Evolutionary conservation across 37 sponge, comb jelly and placozoan species (phyloP).

Genomic region (Ephydatia muelleri): DNA sequence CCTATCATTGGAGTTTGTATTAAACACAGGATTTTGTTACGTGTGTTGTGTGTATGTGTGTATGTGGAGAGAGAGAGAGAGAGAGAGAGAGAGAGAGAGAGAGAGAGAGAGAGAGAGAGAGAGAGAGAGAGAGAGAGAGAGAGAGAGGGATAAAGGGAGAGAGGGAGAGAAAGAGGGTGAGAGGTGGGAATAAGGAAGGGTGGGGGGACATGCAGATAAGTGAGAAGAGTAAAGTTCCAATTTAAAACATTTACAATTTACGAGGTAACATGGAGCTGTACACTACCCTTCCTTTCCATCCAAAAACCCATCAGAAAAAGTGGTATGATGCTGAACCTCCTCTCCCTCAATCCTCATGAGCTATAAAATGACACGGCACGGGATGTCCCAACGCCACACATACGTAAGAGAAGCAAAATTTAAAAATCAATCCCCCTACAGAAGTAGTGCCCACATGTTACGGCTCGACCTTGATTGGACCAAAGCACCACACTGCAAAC

Average conservation of each 20-base stretch:
- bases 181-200: neutral
- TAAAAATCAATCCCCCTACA: no score
- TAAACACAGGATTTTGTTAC: no score
- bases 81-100: conserved; percentile 40
- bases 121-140: conserved; percentile 9
- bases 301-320: no score
- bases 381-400: no score
- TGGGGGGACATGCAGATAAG: neutral
- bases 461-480: no score
- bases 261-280: neutral
- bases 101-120: conserved; percentile 19
- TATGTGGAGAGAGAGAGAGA: conserved; percentile 19
- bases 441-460: no score
- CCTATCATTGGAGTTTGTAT: no score
- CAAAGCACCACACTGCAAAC: no score
- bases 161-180: neutral
- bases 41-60: neutral
- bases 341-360: no score
- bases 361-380: no score
- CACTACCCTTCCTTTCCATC: neutral
- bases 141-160: neutral
- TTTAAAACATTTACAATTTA: neutral
- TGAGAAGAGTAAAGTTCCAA: neutral
- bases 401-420: no score
- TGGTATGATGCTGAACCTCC: no score